Conservation (phyloP, 2,888 invertebrate genomes). For the Kryphioiulus occultus region DNA sequence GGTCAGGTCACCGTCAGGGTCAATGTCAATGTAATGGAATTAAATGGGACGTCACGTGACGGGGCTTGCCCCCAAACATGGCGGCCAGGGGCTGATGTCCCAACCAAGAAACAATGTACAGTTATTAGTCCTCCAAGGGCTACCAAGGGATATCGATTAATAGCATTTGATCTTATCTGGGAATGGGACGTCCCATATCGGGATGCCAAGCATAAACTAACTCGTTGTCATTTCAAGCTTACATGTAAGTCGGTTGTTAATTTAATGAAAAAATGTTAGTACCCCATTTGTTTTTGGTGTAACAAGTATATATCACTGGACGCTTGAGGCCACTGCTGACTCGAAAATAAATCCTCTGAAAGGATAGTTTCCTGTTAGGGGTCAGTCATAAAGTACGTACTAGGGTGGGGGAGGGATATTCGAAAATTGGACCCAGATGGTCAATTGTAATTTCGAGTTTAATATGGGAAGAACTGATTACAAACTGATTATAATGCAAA, state of each 20-base stretch:
- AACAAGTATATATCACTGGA: not conserved
- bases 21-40: conserved; percentile 38
- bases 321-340: not conserved
- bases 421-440: too few relatives aligned
- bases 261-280: not conserved
- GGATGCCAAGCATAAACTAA: not conserved
- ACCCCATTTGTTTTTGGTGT: conserved; percentile 17
- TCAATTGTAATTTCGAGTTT: too few relatives aligned
- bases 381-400: too few relatives aligned
- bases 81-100: not conserved
- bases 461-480: too few relatives aligned
- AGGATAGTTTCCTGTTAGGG: not conserved
- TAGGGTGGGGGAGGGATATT: too few relatives aligned
- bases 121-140: not conserved
- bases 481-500: too few relatives aligned
- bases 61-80: not conserved
- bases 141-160: not conserved
- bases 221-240: not conserved
- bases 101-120: not conserved
- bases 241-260: conserved; percentile 15
- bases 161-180: not conserved
- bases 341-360: not conserved
- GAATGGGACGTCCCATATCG: not conserved
- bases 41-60: conserved; percentile 36
- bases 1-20: not conserved